phyloP scores from a whole-genome alignment of 2,797 vertebrate species.

The Cyclura pinguis region DNA sequence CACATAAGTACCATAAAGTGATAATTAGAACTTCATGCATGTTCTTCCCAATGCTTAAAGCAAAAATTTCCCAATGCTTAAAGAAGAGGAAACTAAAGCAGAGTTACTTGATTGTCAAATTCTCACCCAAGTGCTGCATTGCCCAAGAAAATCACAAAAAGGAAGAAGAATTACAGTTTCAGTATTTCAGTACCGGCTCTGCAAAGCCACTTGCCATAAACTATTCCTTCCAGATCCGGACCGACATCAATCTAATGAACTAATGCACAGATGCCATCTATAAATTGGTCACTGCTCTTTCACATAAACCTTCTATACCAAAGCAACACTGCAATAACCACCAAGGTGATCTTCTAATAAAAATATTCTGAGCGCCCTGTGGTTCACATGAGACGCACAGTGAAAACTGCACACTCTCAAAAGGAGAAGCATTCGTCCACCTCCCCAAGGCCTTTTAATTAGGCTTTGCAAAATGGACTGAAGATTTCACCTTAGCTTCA shows the following conservation, averaged over 20 bases:
- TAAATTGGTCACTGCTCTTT: constrained; percentile 19
- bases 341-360: constrained; percentile 16
- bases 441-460: constrained; percentile 26
- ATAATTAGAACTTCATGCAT: not conserved
- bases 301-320: not conserved
- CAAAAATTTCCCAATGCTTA: not conserved
- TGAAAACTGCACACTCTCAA: not conserved
- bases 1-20: too few relatives aligned
- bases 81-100: not conserved
- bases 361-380: not conserved
- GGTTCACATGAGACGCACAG: not conserved
- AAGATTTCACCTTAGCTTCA: constrained; percentile 31
- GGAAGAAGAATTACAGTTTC: not conserved
- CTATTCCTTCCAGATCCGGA: not conserved
- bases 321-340: not conserved
- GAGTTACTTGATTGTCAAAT: not conserved
- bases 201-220: constrained; percentile 6
- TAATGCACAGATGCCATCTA: constrained; percentile 14
- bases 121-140: not conserved
- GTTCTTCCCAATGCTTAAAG: not conserved
- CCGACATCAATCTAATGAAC: constrained; percentile 2
- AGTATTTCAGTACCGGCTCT: not conserved
- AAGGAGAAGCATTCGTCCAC: not conserved
- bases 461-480: constrained; percentile 31
- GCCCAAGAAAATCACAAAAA: not conserved